Percentiles rank a stretch among this genome's conserved stretches.
phyloP scores from a whole-genome alignment of 23 tunicate genomes.

The Trididemnum miniatum region DNA sequence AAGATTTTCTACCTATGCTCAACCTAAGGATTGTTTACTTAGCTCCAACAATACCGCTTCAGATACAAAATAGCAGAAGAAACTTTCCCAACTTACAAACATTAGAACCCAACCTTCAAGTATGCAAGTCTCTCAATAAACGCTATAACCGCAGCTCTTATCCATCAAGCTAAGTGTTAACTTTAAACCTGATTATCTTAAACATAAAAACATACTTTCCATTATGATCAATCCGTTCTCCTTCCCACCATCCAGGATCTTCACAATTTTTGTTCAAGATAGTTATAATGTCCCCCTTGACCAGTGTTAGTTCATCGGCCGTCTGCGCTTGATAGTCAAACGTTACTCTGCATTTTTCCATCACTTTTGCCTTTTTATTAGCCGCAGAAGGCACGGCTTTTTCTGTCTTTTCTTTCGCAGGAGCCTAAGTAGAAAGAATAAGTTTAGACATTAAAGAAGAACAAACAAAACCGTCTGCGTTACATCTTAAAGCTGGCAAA shows the following conservation, averaged over 20 bases:
- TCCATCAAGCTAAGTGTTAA: neutral
- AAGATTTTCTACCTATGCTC: too few relatives aligned
- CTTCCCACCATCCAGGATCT: conserved; percentile 97
- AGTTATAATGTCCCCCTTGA: conserved; percentile 59
- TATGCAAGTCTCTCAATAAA: too few relatives aligned
- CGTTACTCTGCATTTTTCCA: conserved; percentile 58
- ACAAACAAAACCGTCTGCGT: too few relatives aligned
- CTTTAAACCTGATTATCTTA: neutral
- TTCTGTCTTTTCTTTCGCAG: neutral
- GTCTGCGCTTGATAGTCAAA: conserved; percentile 74
- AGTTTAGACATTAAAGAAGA: too few relatives aligned
- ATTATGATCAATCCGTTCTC: conserved; percentile 42
- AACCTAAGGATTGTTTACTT: too few relatives aligned
- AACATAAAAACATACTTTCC: conserved; percentile 77
- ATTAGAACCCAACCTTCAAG: too few relatives aligned
- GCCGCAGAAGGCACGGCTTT: neutral
- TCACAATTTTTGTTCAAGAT: conserved; percentile 42
- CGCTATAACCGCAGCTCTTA: too few relatives aligned
- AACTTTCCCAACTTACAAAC: too few relatives aligned
- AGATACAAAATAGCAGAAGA: too few relatives aligned
- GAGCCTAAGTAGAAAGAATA: neutral
- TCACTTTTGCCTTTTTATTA: neutral
- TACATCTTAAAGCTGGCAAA: too few relatives aligned
- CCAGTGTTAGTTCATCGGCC: conserved; percentile 69
- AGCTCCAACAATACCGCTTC: too few relatives aligned